These are phyloP conservation scores for Leucozona laternaria DNA, from an alignment of 2,888 invertebrate genomes.

Conservation along the genomic window DNA sequence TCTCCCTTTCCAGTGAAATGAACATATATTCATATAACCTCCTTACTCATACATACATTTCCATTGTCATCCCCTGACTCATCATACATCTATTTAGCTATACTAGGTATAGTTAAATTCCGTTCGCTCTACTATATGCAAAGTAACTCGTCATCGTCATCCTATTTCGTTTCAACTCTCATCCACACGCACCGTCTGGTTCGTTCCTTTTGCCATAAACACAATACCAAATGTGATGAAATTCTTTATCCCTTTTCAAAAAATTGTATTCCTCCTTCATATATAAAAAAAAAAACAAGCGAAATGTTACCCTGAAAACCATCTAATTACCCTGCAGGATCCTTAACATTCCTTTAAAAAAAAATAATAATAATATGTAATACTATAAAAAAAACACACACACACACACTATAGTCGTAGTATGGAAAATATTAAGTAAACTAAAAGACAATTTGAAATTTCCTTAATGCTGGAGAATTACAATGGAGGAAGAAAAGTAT, in stretches of 20 bases:
- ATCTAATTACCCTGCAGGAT: slow-evolving; percentile 64
- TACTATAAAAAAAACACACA: neutral
- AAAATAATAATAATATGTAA: slow-evolving; percentile 1
- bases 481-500: slow-evolving; percentile 50
- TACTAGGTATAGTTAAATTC: slow-evolving; percentile 12
- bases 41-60: neutral
- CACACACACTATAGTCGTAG: neutral
- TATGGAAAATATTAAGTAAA: slow-evolving; percentile 37
- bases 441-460: slow-evolving; percentile 66
- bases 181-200: slow-evolving; percentile 12
- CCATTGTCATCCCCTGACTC: slow-evolving; percentile 17
- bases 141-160: slow-evolving; percentile 38
- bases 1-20: neutral
- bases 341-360: slow-evolving; percentile 8
- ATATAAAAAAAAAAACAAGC: neutral
- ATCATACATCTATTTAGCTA: slow-evolving; percentile 1
- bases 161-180: slow-evolving; percentile 12
- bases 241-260: slow-evolving; percentile 23
- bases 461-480: slow-evolving; percentile 60
- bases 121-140: neutral
- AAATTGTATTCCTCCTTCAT: slow-evolving; percentile 1
- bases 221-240: slow-evolving; percentile 32
- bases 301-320: slow-evolving; percentile 40
- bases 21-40: neutral
- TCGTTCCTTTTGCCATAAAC: neutral